Evolutionary conservation across 2,797 vertebrate species (phyloP).

Genomic region (Chaetophractus vellerosus): DNA sequence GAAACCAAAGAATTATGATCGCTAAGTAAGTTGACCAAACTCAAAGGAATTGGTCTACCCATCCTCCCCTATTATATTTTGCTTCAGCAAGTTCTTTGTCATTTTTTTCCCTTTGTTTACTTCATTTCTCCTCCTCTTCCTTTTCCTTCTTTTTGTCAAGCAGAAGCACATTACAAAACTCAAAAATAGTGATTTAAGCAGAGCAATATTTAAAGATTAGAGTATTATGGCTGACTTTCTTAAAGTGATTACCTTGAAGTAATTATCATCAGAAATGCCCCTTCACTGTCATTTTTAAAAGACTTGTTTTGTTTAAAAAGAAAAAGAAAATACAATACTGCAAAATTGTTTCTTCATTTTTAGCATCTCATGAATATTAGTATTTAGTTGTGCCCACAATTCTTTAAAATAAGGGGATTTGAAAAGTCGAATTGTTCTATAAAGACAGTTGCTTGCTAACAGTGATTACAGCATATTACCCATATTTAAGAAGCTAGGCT

Average conservation of each 20-base stretch:
- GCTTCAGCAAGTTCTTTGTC: background rate
- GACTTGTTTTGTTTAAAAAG: conserved; percentile 35
- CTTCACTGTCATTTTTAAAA: conserved; percentile 23
- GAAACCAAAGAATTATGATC: background rate
- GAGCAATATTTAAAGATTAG: background rate
- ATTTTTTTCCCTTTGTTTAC: background rate
- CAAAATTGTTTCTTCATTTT: conserved; percentile 9
- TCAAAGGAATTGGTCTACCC: background rate
- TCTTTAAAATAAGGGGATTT: conserved; percentile 35
- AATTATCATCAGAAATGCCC: background rate
- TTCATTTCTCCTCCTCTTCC: background rate
- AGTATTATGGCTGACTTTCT: background rate
- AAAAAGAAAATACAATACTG: conserved; percentile 2
- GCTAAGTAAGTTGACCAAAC: background rate
- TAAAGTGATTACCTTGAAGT: conserved; percentile 34
- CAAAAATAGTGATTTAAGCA: conserved; percentile 1
- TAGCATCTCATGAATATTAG: conserved; percentile 32
- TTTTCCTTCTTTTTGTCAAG: background rate
- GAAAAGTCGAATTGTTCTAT: background rate
- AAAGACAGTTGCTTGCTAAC: background rate
- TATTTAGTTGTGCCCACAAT: background rate
- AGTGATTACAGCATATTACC: background rate
- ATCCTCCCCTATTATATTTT: background rate
- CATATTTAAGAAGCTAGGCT: conserved; percentile 21
- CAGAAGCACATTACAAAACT: conserved; percentile 40